phyloP scores from a whole-genome alignment of 2,113 vertebrate species.

The Oxygymnocypris stewartii region DNA sequence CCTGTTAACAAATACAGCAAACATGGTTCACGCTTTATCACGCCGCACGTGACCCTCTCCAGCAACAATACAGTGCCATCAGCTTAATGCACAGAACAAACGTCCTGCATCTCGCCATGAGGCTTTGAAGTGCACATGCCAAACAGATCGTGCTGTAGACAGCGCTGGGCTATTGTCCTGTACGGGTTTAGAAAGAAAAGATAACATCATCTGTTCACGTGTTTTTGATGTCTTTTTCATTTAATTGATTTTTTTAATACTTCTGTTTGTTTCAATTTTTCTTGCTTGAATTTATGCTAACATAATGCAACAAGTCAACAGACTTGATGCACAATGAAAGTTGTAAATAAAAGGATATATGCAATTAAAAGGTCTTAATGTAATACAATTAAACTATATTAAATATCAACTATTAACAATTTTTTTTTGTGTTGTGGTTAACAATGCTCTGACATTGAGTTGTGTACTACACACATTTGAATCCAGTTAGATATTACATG shows the following conservation, averaged over 20 bases:
- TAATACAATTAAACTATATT: background rate
- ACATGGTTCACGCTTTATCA: background rate
- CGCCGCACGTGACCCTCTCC: background rate
- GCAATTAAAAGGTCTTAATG: no score
- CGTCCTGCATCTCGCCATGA: background rate
- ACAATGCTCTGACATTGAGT: background rate
- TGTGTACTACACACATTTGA: background rate
- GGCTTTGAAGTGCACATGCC: slow-evolving; percentile 20
- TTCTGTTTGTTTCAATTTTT: background rate
- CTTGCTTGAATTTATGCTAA: background rate
- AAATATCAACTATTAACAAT: background rate
- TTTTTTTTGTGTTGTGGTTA: background rate
- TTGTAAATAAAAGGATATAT: background rate
- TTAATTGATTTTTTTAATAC: background rate
- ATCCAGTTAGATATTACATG: background rate
- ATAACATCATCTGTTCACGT: slow-evolving; percentile 1
- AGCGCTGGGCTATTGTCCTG: background rate
- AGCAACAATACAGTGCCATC: background rate
- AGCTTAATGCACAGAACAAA: slow-evolving; percentile 4
- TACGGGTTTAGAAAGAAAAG: background rate
- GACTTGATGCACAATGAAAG: background rate
- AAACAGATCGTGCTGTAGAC: background rate
- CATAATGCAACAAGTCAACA: background rate
- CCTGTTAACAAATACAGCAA: slow-evolving; percentile 19
- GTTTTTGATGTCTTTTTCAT: background rate